Conservation (phyloP, 1,140 invertebrate species). For the Campoletis sonorensis region DNA sequence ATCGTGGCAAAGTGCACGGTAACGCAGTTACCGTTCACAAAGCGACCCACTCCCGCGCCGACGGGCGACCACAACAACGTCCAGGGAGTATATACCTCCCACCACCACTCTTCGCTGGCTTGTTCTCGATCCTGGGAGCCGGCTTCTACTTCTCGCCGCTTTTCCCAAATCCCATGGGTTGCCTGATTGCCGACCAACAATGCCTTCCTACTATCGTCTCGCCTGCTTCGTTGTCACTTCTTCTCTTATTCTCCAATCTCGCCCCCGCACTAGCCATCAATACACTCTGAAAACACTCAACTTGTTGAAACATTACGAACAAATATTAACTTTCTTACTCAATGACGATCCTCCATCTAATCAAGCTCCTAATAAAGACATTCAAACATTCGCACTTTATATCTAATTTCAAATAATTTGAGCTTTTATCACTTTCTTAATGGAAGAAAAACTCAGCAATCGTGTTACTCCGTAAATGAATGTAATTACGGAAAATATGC, state of each 20-base stretch:
- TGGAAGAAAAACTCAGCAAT: too few species aligned
- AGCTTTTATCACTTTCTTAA: neutral
- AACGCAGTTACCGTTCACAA: conserved; percentile 73
- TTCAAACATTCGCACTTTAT: neutral
- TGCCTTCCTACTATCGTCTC: neutral
- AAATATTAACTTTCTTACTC: neutral
- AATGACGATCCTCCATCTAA: neutral
- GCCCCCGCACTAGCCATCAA: neutral
- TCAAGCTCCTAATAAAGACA: too few species aligned
- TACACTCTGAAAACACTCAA: neutral
- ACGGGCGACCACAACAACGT: conserved; percentile 59
- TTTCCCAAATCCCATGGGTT: conserved; percentile 42
- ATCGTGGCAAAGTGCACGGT: conserved; percentile 74
- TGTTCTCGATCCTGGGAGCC: neutral
- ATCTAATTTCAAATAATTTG: neutral
- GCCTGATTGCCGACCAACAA: conserved; percentile 46
- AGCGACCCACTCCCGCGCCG: conserved; percentile 60
- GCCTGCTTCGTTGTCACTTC: conserved; percentile 19
- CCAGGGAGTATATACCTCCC: conserved; percentile 41
- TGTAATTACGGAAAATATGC: neutral
- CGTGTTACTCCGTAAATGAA: too few species aligned
- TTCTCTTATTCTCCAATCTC: conserved; percentile 32
- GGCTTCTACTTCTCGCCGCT: conserved; percentile 4
- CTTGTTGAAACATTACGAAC: neutral
- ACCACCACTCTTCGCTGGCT: conserved; percentile 17